Evolutionary conservation across 2,888 invertebrate genomes (phyloP).

Genomic region (Acrocyrtus sp.): DNA sequence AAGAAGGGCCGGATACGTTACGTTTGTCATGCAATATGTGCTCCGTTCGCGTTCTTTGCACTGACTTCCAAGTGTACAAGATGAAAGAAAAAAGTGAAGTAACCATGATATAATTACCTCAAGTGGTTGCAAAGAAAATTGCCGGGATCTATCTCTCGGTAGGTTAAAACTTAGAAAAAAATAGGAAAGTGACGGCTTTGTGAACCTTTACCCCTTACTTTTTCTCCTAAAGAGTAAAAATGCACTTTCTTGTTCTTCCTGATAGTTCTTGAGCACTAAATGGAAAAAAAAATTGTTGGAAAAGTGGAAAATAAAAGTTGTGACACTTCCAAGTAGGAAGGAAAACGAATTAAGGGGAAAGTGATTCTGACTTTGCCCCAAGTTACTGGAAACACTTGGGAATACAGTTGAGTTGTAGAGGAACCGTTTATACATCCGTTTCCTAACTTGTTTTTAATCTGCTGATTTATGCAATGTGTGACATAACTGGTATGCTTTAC

Average conservation of each 20-base stretch:
- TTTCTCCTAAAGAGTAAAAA: not conserved
- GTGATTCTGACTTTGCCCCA: constrained; percentile 31
- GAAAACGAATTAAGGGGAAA: not conserved
- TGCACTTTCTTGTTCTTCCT: not conserved
- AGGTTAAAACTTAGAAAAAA: no score
- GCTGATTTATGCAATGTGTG: not conserved
- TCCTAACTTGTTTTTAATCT: no score
- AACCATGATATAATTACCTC: not conserved
- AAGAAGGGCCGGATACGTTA: not conserved
- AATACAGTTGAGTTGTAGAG: not conserved
- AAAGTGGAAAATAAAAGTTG: not conserved
- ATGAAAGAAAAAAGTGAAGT: not conserved
- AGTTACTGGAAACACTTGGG: not conserved
- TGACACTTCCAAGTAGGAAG: not conserved
- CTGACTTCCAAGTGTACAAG: not conserved
- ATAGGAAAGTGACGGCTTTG: no score
- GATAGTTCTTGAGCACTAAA: not conserved
- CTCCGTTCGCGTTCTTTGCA: no score
- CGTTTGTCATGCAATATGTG: no score
- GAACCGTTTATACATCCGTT: no score
- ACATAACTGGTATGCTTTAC: not conserved
- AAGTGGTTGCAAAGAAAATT: not conserved
- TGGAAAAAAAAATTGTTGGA: not conserved
- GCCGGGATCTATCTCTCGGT: constrained; percentile 14
- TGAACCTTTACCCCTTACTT: no score